These are phyloP conservation scores for Crossocerus cetratus DNA, from an alignment of 2,888 invertebrate species.

Conservation along the genomic window DNA sequence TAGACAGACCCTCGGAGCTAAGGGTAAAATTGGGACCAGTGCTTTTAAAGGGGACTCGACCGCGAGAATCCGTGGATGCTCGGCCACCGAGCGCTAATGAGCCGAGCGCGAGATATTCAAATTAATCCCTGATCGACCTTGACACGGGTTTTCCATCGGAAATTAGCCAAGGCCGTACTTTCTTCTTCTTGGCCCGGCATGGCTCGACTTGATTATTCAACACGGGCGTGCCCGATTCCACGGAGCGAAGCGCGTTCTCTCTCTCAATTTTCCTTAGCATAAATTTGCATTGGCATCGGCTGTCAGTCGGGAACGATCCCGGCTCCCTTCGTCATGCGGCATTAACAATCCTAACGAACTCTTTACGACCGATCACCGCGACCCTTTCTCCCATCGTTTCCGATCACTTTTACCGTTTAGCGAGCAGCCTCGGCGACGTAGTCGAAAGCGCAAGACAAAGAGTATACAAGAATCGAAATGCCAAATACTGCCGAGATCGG, in stretches of 20 bases:
- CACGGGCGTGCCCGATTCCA: constrained; percentile 41
- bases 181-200: constrained; percentile 29
- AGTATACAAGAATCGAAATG: neutral
- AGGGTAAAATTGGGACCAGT: constrained; percentile 6
- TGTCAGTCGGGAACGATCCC: constrained; percentile 33
- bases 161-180: constrained; percentile 13
- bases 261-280: constrained; percentile 60
- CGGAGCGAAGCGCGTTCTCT: constrained; percentile 53
- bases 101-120: neutral
- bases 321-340: constrained; percentile 52
- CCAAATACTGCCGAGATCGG: neutral
- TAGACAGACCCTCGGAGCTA: neutral
- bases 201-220: constrained; percentile 47
- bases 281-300: constrained; percentile 63
- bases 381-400: too few relatives aligned
- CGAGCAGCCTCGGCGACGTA: neutral
- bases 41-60: neutral
- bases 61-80: neutral
- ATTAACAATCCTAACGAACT: constrained; percentile 20
- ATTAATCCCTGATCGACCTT: constrained; percentile 21
- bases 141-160: constrained; percentile 19
- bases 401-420: neutral
- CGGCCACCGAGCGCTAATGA: neutral
- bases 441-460: neutral
- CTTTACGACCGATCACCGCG: too few relatives aligned